Percentiles rank a stretch among this genome's conserved stretches.
These are phyloP conservation scores for Triplophysa tibetana DNA, from an alignment of 2,113 vertebrate species.

Conservation along the genomic window DNA sequence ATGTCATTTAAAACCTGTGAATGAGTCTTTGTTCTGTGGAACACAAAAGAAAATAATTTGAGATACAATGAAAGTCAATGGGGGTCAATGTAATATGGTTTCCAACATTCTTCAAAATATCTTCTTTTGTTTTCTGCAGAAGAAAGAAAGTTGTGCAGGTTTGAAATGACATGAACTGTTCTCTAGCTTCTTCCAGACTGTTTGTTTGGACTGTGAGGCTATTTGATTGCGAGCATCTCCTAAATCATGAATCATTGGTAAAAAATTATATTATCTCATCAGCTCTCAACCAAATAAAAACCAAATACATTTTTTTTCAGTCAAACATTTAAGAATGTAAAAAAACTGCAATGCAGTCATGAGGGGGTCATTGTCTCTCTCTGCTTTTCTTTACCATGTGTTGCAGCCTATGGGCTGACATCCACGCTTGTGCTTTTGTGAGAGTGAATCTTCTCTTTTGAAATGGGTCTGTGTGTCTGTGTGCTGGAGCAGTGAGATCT, in stretches of 20 bases:
- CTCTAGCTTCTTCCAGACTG: background rate
- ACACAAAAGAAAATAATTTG: too few species aligned
- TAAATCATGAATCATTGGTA: too few species aligned
- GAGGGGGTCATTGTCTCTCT: background rate
- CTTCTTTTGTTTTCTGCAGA: background rate
- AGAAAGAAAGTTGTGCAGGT: too few species aligned
- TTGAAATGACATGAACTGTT: background rate
- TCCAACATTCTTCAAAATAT: too few species aligned
- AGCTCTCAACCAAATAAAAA: too few species aligned
- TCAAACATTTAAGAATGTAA: too few species aligned
- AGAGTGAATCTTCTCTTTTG: constrained; percentile 14
- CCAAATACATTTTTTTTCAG: too few species aligned
- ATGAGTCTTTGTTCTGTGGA: too few species aligned
- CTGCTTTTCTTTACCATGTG: background rate
- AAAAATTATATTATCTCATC: too few species aligned
- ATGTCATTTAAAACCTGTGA: too few species aligned
- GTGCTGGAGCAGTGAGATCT: constrained; percentile 23
- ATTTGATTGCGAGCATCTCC: background rate
- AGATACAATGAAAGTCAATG: too few species aligned
- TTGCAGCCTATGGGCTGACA: background rate
- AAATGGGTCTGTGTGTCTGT: constrained; percentile 29
- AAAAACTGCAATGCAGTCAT: constrained; percentile 6
- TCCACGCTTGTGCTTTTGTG: background rate
- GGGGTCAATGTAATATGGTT: too few species aligned
- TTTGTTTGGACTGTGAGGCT: background rate